Evolutionary conservation across 2,797 vertebrate species (phyloP), one percentile per base, ranked within the genome.

Genomic region (Lepus townsendii): DNA sequence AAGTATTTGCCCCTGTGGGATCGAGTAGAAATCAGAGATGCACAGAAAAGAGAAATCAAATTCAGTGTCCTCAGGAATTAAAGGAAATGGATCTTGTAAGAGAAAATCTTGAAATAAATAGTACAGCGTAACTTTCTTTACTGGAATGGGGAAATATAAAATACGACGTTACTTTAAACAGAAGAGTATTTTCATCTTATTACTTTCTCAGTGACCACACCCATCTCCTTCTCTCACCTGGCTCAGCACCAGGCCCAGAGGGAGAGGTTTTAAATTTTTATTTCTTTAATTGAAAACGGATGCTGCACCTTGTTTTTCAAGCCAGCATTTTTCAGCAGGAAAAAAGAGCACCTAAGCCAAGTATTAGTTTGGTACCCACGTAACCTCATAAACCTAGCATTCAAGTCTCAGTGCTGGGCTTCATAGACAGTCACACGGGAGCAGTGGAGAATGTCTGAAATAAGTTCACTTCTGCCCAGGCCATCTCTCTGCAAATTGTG

Each of bases 1-100:
- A 97, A 96, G 80, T 95, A 97, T 97, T 97, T 91, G 95, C 80
- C 93, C 94, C 89, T 93, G 79, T 91, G 93, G 93, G 95, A 95
- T 12, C 1, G 60, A 94, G 91, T 10, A 93, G 92, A 96, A 97
- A 96, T 96, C 93, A 93, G 96, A 97, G 93, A 95, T 82, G 63
- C 73, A 65, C 68, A 22, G 75, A 93, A 68, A 95, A 97, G 95
- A 88, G 68, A 94, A 95, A 92, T 83, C 66, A 77, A 96, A 92
- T 54, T 57, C 62, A 87, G 69, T 24, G 26, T 50, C 35, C 73
- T 85, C 47, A 13, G 66, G 66, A 95, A 93, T 86, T 50, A 80
- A 92, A 94, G 68, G 83, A 93, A 95, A 71, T 84, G 42, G 65
- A 79, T 88, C 85, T 95, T 90, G 62, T 54, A 87, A 89, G 83